Percentiles rank a stretch among this genome's conserved stretches.
Conservation (phyloP, 2,888 invertebrate species). For the Heliconius ethilla region DNA sequence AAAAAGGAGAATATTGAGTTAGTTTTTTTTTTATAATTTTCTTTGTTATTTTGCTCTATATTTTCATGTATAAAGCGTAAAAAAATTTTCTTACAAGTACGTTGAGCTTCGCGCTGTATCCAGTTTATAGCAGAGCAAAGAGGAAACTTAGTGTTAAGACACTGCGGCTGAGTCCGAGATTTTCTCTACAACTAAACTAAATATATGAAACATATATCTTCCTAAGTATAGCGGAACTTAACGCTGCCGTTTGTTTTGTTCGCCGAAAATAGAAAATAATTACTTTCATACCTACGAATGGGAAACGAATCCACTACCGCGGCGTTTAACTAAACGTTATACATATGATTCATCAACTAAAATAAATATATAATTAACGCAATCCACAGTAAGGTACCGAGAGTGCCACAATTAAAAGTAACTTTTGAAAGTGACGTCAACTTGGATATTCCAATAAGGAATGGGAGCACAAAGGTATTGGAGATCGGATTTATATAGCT, state of each 20-base stretch:
- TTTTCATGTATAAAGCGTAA: too few species aligned
- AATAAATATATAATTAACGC: background rate
- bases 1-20: background rate
- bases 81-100: too few species aligned
- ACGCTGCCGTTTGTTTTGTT: background rate
- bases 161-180: background rate
- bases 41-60: too few species aligned
- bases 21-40: background rate
- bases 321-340: too few species aligned
- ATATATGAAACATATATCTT: too few species aligned
- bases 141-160: background rate
- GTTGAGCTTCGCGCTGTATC: background rate
- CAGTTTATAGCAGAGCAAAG: background rate
- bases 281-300: background rate
- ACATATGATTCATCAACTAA: background rate
- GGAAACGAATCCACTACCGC: background rate
- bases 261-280: background rate
- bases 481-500: slow-evolving; percentile 23
- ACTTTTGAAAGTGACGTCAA: slow-evolving; percentile 17
- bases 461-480: slow-evolving; percentile 8
- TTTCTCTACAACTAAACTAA: too few species aligned
- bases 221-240: background rate
- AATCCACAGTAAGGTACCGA: background rate
- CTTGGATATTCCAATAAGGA: slow-evolving; percentile 18
- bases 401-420: background rate